These are phyloP conservation scores for Epizoanthus illoricatus DNA, from an alignment of 92 coral and sea anemone genomes.

Conservation along the genomic window DNA sequence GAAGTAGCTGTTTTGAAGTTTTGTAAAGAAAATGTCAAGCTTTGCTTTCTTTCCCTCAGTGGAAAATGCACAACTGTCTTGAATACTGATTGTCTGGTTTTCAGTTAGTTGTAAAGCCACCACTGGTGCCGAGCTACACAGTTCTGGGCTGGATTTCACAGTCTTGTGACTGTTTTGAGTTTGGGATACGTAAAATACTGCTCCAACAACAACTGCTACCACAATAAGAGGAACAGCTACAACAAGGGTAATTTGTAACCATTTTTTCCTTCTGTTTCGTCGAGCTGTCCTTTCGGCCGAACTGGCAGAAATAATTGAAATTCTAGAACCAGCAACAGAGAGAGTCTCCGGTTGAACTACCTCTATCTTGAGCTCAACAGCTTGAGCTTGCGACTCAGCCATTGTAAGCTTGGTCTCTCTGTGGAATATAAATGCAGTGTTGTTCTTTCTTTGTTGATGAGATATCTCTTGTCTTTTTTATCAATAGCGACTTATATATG, in stretches of 20 bases:
- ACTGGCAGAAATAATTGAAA: conserved; percentile 22
- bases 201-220: conserved; percentile 1
- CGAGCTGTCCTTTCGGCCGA: conserved; percentile 13
- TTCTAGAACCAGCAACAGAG: conserved; percentile 1
- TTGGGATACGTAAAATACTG: conserved; percentile 12
- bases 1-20: conserved; percentile 47
- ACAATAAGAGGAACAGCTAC: conserved; percentile 1
- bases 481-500: neutral
- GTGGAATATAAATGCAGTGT: neutral
- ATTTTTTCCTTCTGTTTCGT: conserved; percentile 8
- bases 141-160: neutral
- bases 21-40: conserved; percentile 51
- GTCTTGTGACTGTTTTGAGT: neutral
- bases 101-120: neutral
- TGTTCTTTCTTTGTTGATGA: neutral
- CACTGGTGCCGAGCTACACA: neutral
- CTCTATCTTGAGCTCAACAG: neutral
- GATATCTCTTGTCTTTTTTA: neutral
- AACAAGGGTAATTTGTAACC: conserved; percentile 1
- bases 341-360: neutral
- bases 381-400: conserved; percentile 3
- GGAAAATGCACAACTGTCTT: conserved; percentile 46
- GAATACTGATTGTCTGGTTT: conserved; percentile 22
- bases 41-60: conserved; percentile 57
- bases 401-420: neutral